These are phyloP conservation scores for Dasyornis broadbenti DNA, from an alignment of 2,113 vertebrate species.

Conservation along the genomic window DNA sequence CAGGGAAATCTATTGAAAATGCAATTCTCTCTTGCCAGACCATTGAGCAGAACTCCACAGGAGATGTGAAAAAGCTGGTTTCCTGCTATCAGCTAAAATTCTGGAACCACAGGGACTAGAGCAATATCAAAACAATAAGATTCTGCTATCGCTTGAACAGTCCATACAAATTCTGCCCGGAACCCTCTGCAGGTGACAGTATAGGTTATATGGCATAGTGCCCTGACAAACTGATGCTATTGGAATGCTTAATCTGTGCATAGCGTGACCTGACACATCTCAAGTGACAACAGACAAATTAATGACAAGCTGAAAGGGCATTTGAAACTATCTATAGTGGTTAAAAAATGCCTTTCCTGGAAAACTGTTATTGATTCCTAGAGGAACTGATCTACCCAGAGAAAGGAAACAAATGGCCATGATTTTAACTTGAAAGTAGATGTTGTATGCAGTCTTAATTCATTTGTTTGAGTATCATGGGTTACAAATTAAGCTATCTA, in stretches of 20 bases:
- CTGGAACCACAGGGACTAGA: not conserved
- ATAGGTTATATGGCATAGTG: not conserved
- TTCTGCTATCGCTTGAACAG: not conserved
- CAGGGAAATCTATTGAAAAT: not conserved
- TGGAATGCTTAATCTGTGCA: not conserved
- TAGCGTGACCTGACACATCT: not conserved
- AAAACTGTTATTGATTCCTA: not conserved
- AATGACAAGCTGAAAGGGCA: not conserved
- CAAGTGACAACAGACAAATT: not conserved
- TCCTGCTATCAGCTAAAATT: not conserved
- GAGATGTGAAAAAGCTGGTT: not conserved
- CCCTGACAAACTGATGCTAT: not conserved
- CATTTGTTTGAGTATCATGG: not conserved
- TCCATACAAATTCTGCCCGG: rapidly evolving
- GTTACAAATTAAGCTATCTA: not conserved
- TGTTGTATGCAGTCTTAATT: not conserved
- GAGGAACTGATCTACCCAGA: not conserved
- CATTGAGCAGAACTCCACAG: not conserved
- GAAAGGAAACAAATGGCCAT: not conserved
- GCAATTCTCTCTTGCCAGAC: not conserved
- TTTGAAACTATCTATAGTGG: not conserved
- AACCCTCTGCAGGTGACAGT: not conserved
- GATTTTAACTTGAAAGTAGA: not conserved
- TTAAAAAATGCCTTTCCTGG: not conserved
- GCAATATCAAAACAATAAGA: not conserved